phyloP scores from a whole-genome alignment of 2,888 invertebrate genomes.

The Drepanosiphum platanoidis region DNA sequence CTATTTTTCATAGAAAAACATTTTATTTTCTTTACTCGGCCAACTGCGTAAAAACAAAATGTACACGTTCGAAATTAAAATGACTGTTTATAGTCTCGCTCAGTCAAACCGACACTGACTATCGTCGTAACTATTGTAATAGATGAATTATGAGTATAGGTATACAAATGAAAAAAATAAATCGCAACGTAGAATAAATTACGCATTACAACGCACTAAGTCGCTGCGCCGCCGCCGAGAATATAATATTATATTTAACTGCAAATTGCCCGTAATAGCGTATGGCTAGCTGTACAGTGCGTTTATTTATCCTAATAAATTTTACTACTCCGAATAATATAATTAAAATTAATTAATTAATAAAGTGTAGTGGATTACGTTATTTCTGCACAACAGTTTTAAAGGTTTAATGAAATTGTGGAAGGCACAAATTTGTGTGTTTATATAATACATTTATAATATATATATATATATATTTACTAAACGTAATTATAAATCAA shows the following conservation, averaged over 20 bases:
- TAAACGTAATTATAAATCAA: conserved; percentile 27
- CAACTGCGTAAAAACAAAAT: neutral
- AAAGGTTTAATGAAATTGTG: conserved; percentile 12
- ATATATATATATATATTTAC: neutral
- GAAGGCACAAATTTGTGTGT: neutral
- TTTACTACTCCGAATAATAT: conserved; percentile 1
- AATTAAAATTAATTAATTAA: conserved; percentile 38
- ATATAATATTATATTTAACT: neutral
- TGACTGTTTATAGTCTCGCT: neutral
- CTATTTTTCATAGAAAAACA: neutral
- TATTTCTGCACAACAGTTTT: conserved; percentile 21
- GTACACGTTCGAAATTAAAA: neutral
- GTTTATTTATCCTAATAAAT: neutral
- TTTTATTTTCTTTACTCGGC: neutral
- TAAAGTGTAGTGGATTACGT: conserved; percentile 13
- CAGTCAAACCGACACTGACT: neutral
- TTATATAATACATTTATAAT: too few species aligned
- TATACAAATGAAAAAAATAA: neutral
- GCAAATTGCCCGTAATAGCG: too few species aligned
- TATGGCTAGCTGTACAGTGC: too few species aligned
- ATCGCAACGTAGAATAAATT: neutral
- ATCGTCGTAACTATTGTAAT: neutral
- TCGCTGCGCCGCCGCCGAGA: neutral
- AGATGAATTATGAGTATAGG: neutral
- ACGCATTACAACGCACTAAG: neutral